Evolutionary conservation across 2,797 vertebrate species (phyloP).

Genomic region (Parotocinclus haroldoi): DNA sequence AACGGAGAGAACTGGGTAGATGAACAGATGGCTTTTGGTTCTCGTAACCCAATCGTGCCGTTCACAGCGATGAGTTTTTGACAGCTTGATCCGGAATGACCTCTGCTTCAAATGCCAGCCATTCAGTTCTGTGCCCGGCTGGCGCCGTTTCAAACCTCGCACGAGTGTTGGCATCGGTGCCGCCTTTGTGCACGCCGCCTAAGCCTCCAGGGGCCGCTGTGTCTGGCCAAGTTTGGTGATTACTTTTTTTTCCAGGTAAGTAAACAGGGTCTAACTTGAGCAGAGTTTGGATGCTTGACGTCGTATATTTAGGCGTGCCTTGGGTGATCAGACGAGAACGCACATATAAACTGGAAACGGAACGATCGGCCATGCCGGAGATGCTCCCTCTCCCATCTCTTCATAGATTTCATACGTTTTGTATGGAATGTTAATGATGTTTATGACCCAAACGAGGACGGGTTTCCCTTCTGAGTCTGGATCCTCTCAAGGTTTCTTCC

Average conservation of each 20-base stretch:
- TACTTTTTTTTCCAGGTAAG: slow-evolving; percentile 5
- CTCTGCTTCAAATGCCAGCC: slow-evolving; percentile 45
- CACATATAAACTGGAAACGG: too few species aligned
- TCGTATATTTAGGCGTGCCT: too few species aligned
- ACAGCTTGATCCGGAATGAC: slow-evolving; percentile 43
- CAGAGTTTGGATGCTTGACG: background rate
- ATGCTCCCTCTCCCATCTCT: too few species aligned
- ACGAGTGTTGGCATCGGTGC: slow-evolving; percentile 38
- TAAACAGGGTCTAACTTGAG: slow-evolving; percentile 15
- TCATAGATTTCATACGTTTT: too few species aligned
- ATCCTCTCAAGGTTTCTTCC: too few species aligned
- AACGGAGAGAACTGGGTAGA: background rate
- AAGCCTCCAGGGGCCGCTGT: slow-evolving; percentile 18
- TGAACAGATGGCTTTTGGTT: slow-evolving; percentile 43
- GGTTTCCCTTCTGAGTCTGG: too few species aligned
- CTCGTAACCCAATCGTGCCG: slow-evolving; percentile 15
- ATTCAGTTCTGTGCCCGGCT: slow-evolving; percentile 22
- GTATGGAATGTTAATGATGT: too few species aligned
- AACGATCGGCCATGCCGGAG: too few species aligned
- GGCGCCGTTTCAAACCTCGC: slow-evolving; percentile 36
- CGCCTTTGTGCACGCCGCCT: slow-evolving; percentile 48
- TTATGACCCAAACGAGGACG: too few species aligned
- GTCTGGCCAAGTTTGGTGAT: slow-evolving; percentile 1
- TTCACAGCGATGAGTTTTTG: slow-evolving; percentile 32
- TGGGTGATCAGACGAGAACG: too few species aligned